Evolutionary conservation across 2,888 invertebrate genomes (phyloP).

Genomic region (Trissolcus brochymenae): DNA sequence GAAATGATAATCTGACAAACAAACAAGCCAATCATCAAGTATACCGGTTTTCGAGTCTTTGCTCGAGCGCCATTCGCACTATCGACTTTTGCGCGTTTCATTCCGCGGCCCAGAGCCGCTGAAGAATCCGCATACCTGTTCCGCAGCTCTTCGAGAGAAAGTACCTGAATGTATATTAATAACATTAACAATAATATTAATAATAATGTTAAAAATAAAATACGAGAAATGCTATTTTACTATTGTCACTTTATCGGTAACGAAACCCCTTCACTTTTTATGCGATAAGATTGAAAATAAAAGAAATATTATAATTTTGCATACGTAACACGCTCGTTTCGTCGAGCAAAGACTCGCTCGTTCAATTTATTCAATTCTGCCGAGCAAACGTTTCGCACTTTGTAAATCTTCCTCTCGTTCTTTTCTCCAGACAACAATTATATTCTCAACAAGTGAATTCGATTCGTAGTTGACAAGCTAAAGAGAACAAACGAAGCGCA

Average conservation of each 20-base stretch:
- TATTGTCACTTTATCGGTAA: constrained; percentile 68
- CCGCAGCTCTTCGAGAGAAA: constrained; percentile 62
- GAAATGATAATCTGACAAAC: not conserved
- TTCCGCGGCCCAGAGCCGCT: constrained; percentile 2
- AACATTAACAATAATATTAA: constrained; percentile 50
- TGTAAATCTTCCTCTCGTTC: constrained; percentile 28
- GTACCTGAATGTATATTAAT: constrained; percentile 67
- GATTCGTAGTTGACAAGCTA: constrained; percentile 2
- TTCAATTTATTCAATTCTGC: constrained; percentile 22
- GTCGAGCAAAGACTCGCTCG: constrained; percentile 54
- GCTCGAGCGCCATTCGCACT: constrained; percentile 55
- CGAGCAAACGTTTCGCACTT: constrained; percentile 34
- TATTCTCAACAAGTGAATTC: constrained; percentile 18
- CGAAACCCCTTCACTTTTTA: constrained; percentile 48
- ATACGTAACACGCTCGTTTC: constrained; percentile 43
- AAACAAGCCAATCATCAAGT: constrained; percentile 14
- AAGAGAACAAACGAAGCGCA: constrained; percentile 7
- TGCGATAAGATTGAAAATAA: constrained; percentile 33
- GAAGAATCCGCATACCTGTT: constrained; percentile 55
- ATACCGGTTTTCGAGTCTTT: constrained; percentile 50
- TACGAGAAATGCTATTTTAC: constrained; percentile 66
- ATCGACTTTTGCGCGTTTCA: constrained; percentile 42
- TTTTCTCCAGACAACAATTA: constrained; percentile 13
- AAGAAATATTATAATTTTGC: constrained; percentile 21
- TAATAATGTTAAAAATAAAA: constrained; percentile 59